A percentile compares a stretch with the other conserved stretches of the same genome.
Evolutionary conservation across 2,113 vertebrate species (phyloP).

Genomic region (Neopipo cinnamomea): DNA sequence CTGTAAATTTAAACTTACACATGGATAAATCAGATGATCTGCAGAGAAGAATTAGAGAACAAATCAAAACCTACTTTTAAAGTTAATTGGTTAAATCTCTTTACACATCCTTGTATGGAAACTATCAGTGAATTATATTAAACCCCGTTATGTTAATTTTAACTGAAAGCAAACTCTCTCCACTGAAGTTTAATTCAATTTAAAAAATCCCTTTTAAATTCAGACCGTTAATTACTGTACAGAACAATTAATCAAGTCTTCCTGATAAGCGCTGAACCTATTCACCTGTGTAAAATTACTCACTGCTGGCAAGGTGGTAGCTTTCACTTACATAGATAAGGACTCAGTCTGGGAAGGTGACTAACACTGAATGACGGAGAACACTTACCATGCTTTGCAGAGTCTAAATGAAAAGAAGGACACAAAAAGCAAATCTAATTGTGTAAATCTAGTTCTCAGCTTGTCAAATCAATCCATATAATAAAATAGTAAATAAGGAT

Average conservation of each 20-base stretch:
- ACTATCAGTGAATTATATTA: neutral
- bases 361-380: neutral
- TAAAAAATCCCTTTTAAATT: neutral
- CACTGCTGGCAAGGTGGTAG: neutral
- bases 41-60: neutral
- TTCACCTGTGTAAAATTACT: neutral
- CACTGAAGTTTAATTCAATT: neutral
- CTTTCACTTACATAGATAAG: neutral
- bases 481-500: neutral
- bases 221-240: neutral
- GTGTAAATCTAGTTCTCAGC: neutral
- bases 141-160: neutral
- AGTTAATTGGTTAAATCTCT: neutral
- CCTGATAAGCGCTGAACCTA: neutral
- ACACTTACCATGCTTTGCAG: neutral
- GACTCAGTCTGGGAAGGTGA: neutral
- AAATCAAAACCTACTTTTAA: neutral
- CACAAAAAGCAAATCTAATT: neutral
- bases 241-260: neutral
- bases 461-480: neutral
- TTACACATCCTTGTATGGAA: neutral
- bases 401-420: neutral
- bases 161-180: neutral
- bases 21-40: neutral
- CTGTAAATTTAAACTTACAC: neutral